A percentile compares a stretch with the other conserved stretches of the same genome.
Conservation (phyloP, 2,888 invertebrate genomes). For the Prosopocoilus inquinatus region DNA sequence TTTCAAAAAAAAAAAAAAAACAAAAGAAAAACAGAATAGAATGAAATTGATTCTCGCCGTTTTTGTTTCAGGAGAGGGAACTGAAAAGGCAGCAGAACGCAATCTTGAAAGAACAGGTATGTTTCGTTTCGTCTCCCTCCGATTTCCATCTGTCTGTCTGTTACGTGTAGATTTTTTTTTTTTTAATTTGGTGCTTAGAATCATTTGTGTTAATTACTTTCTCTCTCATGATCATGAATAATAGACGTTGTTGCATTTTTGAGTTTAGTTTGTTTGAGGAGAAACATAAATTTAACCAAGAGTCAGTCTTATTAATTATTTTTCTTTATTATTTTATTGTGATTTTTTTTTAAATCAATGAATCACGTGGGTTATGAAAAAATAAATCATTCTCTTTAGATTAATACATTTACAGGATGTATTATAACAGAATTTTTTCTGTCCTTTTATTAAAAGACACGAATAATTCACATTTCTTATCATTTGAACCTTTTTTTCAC, state of each 20-base stretch:
- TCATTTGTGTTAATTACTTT: slow-evolving; percentile 5
- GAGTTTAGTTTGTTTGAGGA: background rate
- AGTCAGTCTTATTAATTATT: background rate
- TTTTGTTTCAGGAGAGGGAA: slow-evolving; percentile 80
- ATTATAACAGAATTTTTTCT: too few species aligned
- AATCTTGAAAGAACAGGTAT: slow-evolving; percentile 88
- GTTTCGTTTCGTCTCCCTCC: slow-evolving; percentile 30
- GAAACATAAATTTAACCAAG: too few species aligned
- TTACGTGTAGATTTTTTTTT: background rate
- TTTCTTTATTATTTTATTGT: background rate
- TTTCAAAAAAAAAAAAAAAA: too few species aligned
- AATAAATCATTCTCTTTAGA: too few species aligned
- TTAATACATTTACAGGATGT: too few species aligned
- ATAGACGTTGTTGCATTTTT: too few species aligned
- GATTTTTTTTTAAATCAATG: too few species aligned
- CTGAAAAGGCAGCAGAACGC: slow-evolving; percentile 86
- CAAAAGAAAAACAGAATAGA: slow-evolving; percentile 5
- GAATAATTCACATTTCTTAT: too few species aligned
- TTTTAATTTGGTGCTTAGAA: background rate
- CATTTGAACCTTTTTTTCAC: too few species aligned
- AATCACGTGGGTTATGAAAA: too few species aligned
- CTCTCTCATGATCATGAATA: background rate
- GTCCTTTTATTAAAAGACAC: too few species aligned
- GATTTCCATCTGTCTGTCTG: too few species aligned
- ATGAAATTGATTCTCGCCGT: slow-evolving; percentile 6